Percentiles rank a stretch among this genome's conserved stretches.
These are phyloP conservation scores for Pterois miles DNA, from an alignment of 2,797 vertebrate genomes.

Conservation along the genomic window DNA sequence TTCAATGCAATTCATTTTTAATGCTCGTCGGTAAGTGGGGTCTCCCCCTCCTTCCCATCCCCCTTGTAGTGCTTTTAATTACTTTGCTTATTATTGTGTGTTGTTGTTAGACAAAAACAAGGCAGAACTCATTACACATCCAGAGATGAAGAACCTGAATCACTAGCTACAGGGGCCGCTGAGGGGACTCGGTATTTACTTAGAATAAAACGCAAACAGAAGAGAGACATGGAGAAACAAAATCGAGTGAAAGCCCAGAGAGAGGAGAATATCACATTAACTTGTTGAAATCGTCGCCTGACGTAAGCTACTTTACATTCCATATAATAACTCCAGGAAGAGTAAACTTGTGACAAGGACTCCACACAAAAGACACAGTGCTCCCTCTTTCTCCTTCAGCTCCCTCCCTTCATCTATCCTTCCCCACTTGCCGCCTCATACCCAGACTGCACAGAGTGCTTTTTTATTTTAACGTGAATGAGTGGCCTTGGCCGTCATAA, in stretches of 20 bases:
- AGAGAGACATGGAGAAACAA: constrained; percentile 39
- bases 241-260: constrained; percentile 45
- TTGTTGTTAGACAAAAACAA: constrained; percentile 82
- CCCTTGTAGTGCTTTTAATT: constrained; percentile 82
- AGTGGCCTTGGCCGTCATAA: constrained; percentile 77
- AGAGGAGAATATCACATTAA: constrained; percentile 56
- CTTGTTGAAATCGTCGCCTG: constrained; percentile 66
- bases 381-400: constrained; percentile 41
- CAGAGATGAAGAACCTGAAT: constrained; percentile 81
- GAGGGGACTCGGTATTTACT: constrained; percentile 74
- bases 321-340: constrained; percentile 47
- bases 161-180: constrained; percentile 76
- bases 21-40: constrained; percentile 68
- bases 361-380: constrained; percentile 41
- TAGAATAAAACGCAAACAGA: constrained; percentile 68
- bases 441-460: constrained; percentile 72
- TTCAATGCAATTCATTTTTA: constrained; percentile 71
- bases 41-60: constrained; percentile 31
- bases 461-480: constrained; percentile 81
- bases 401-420: constrained; percentile 46
- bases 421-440: constrained; percentile 40
- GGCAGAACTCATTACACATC: constrained; percentile 84
- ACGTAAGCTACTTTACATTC: constrained; percentile 57
- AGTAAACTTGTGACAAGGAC: constrained; percentile 49
- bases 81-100: constrained; percentile 83